phyloP scores from a whole-genome alignment of 2,888 invertebrate genomes.

The Stomorhina lunata region DNA sequence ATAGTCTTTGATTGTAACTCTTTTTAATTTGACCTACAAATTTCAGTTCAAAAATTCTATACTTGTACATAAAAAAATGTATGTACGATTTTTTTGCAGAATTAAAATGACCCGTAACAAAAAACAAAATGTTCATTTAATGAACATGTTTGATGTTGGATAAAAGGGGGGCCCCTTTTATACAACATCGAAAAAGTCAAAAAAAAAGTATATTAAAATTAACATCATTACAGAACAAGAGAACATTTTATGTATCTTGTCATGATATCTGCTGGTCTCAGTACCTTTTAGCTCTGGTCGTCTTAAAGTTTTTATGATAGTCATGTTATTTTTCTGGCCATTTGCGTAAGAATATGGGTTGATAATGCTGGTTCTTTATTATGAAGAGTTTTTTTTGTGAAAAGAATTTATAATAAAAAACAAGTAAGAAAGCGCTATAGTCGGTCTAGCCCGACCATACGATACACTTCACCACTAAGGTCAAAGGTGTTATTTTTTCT shows the following conservation, averaged over 20 bases:
- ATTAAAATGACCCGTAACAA: neutral
- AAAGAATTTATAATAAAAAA: no score
- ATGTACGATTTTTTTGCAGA: neutral
- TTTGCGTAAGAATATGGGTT: slow-evolving; percentile 24
- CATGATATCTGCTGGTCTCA: slow-evolving; percentile 39
- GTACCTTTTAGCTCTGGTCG: neutral
- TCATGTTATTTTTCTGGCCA: slow-evolving; percentile 29
- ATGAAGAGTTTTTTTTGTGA: no score
- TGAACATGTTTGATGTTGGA: slow-evolving; percentile 45
- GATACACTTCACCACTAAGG: no score
- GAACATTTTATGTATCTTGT: slow-evolving; percentile 29
- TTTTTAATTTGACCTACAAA: slow-evolving; percentile 13
- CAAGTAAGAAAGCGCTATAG: no score
- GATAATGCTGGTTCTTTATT: slow-evolving; percentile 28
- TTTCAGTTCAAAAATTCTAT: neutral
- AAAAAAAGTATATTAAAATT: neutral
- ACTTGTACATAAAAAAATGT: neutral
- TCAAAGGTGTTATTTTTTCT: no score
- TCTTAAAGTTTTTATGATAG: slow-evolving; percentile 38
- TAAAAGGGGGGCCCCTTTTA: no score
- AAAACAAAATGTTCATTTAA: slow-evolving; percentile 56
- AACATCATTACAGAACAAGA: slow-evolving; percentile 13
- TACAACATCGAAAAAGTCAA: neutral
- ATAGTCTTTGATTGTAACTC: neutral
- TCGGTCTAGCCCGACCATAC: no score